A percentile compares a stretch with the other conserved stretches of the same genome.
Evolutionary conservation across 2,888 invertebrate genomes (phyloP).

Genomic region (Julus scandinavius): DNA sequence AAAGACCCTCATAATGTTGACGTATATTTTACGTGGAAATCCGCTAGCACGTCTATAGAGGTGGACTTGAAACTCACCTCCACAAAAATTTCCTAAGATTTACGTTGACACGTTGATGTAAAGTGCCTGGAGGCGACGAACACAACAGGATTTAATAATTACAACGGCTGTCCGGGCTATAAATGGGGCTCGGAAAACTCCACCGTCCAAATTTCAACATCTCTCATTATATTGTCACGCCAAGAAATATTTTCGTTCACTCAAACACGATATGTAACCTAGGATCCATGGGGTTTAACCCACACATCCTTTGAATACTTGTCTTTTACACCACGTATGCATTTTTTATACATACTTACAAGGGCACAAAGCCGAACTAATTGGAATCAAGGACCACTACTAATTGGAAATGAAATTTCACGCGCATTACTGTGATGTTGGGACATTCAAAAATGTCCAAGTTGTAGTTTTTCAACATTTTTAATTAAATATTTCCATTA

Average conservation of each 20-base stretch:
- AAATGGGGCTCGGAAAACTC: constrained; percentile 27
- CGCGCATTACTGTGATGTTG: background rate
- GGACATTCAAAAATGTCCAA: background rate
- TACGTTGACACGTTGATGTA: constrained; percentile 26
- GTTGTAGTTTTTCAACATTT: too few species aligned
- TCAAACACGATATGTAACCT: constrained; percentile 21
- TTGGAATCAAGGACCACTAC: background rate
- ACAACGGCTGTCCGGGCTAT: constrained; percentile 27
- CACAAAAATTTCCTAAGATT: constrained; percentile 21
- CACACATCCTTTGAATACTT: constrained; percentile 27
- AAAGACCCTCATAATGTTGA: constrained; percentile 27
- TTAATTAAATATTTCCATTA: too few species aligned
- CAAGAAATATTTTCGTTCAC: constrained; percentile 27
- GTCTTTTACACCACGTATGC: background rate
- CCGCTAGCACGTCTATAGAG: constrained; percentile 22
- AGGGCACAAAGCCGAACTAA: background rate
- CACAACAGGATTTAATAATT: constrained; percentile 26
- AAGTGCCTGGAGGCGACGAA: background rate
- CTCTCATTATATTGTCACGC: constrained; percentile 33
- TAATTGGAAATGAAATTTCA: constrained; percentile 21
- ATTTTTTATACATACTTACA: background rate
- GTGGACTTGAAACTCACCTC: constrained; percentile 16
- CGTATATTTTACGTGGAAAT: constrained; percentile 26
- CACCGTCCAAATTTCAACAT: background rate
- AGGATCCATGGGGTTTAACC: background rate